A percentile compares a stretch with the other conserved stretches of the same genome.
Conservation (phyloP, 2,888 invertebrate genomes). For the Sinopyrophorus schimmeli region DNA sequence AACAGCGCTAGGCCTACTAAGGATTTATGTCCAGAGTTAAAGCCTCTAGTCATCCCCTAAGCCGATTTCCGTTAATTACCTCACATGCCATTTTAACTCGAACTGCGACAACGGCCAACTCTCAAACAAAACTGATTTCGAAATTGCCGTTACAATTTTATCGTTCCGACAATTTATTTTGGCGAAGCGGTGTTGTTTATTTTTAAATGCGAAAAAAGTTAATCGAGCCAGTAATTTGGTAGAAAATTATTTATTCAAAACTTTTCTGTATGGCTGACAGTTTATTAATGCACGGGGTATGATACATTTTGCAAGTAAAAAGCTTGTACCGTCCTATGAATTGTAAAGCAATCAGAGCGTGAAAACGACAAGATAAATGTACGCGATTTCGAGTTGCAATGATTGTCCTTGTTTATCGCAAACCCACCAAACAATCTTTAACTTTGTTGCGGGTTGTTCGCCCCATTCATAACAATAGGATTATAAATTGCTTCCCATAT, state of each 20-base stretch:
- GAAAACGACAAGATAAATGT: constrained; percentile 24
- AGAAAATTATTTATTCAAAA: constrained; percentile 11
- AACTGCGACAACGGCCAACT: constrained; percentile 2
- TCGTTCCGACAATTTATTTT: constrained; percentile 3
- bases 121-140: constrained; percentile 15
- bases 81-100: neutral
- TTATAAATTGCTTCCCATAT: no score
- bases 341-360: constrained; percentile 25
- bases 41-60: constrained; percentile 8
- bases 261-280: constrained; percentile 7
- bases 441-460: no score
- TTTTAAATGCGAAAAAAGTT: neutral
- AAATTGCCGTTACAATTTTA: constrained; percentile 3
- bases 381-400: constrained; percentile 17
- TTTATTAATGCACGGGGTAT: constrained; percentile 16
- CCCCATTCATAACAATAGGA: no score
- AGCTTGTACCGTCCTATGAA: constrained; percentile 9
- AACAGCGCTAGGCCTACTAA: constrained; percentile 10
- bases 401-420: constrained; percentile 14
- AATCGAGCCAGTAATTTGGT: constrained; percentile 2
- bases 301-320: constrained; percentile 19
- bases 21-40: constrained; percentile 14
- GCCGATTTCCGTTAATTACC: constrained; percentile 16
- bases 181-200: neutral
- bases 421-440: neutral